Base-by-base conservation (phyloP, 2,113 vertebrate species). In the Saguinus midas region DNA sequence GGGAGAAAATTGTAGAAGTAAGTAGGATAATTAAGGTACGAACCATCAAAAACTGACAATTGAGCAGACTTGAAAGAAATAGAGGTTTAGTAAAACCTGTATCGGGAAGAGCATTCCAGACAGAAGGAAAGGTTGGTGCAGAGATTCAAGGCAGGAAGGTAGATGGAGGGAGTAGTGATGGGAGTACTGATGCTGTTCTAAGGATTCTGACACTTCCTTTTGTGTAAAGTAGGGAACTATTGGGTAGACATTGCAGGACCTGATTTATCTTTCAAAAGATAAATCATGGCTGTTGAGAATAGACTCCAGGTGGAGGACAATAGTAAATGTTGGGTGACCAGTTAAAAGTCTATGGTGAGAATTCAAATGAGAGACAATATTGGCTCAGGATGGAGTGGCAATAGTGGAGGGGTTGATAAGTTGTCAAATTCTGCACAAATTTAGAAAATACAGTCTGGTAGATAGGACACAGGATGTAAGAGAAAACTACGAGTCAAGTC, bases 161-260 rank as follows among this genome's bases (percentile, higher is more conserved):
- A 1, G 8, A 23, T 17, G 21, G 32, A 23, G 5, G 0, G 25
- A 9, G 4, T 18, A 29, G 25, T 1, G 40, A 17, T 1, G 6
- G 72, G 32, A 75, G 17, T 17, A 55, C 57, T 11, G 20, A 57
- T 35, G n/a, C 21, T 35, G 7, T 11, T 57, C 37, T 37, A n/a
- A 90, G 27, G 40, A 83, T 37, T 70, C 82, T n/a, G 35, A 5
- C 2, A 2, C 48, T 84, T 70, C 48, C 14, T 29, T 45, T 14
- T 81, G 64, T 61, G 45, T 79, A 37, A 66, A 80, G 14, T 80
- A 13, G 10, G 23, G 43, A 78, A 17, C 29, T 5, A 18, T 6
- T 32, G 61, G 61, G 61, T 64, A 64, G 12, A 32, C 18, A 4
- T 68, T 17, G 93, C 68, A 50, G 32, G 32, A 80, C 37, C 27